These are phyloP conservation scores for Protaetia brevitarsis DNA, from an alignment of 1,140 invertebrate species.

Conservation along the genomic window DNA sequence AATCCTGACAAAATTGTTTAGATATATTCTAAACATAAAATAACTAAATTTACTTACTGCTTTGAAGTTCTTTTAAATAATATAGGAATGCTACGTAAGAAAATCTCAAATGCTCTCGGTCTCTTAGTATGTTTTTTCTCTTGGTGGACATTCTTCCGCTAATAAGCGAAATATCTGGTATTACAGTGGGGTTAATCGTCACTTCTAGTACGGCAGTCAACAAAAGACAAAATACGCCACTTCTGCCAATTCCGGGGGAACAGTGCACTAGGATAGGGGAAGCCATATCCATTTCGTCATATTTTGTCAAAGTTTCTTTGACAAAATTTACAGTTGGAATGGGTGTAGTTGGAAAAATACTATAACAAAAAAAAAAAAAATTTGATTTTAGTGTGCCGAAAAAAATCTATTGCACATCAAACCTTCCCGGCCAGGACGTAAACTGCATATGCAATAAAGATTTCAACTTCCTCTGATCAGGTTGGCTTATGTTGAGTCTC, in stretches of 20 bases:
- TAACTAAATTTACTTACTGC: conserved; percentile 23
- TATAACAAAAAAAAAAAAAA: conserved; percentile 41
- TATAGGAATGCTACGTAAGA: conserved; percentile 62
- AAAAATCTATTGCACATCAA: conserved; percentile 37
- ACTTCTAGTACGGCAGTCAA: conserved; percentile 57
- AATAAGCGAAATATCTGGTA: conserved; percentile 48
- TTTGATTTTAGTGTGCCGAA: background rate
- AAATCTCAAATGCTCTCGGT: conserved; percentile 64
- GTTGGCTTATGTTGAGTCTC: conserved; percentile 61
- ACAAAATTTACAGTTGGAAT: conserved; percentile 56
- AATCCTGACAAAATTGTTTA: conserved; percentile 16
- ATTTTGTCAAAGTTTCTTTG: conserved; percentile 58
- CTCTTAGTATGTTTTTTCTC: conserved; percentile 59
- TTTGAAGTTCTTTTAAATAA: conserved; percentile 56
- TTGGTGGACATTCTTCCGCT: conserved; percentile 51
- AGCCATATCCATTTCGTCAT: conserved; percentile 60
- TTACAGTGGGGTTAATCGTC: conserved; percentile 37
- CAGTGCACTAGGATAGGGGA: conserved; percentile 75
- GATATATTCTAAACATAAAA: background rate
- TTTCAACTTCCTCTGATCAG: conserved; percentile 58
- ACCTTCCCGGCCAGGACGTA: conserved; percentile 79
- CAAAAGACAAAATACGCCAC: conserved; percentile 63
- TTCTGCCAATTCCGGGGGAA: conserved; percentile 60
- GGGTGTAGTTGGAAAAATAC: conserved; percentile 59
- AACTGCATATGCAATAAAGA: conserved; percentile 79